Conservation (phyloP, 2,888 invertebrate species). For the Scaptomyza caliginosa region DNA sequence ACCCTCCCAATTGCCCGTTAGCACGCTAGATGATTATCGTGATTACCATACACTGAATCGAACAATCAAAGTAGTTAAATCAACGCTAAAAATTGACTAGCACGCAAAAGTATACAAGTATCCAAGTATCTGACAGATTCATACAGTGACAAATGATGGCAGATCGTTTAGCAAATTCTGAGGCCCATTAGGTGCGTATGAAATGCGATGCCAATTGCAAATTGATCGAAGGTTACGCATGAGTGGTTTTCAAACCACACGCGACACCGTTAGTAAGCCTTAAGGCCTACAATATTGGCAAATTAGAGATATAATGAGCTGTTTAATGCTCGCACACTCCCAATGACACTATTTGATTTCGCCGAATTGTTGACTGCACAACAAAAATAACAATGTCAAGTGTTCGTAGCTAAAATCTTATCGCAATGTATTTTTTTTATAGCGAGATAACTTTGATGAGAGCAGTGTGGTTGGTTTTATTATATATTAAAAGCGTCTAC, state of each 20-base stretch:
- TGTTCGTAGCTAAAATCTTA: slow-evolving; percentile 25
- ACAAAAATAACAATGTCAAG: slow-evolving; percentile 19
- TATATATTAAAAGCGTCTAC: neutral
- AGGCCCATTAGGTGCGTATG: slow-evolving; percentile 44
- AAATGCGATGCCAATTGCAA: slow-evolving; percentile 35
- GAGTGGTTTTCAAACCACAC: slow-evolving; percentile 29
- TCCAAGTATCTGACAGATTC: slow-evolving; percentile 37
- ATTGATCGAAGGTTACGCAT: slow-evolving; percentile 39
- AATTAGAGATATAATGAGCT: slow-evolving; percentile 8
- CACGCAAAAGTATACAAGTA: slow-evolving; percentile 52
- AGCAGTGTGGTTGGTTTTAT: neutral
- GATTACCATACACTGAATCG: slow-evolving; percentile 38
- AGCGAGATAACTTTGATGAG: slow-evolving; percentile 2
- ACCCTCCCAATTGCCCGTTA: slow-evolving; percentile 35
- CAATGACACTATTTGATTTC: slow-evolving; percentile 22
- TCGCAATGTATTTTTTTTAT: slow-evolving; percentile 6
- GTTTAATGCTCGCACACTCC: slow-evolving; percentile 11
- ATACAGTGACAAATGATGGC: slow-evolving; percentile 43
- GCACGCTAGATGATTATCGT: slow-evolving; percentile 54
- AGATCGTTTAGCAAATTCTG: slow-evolving; percentile 8
- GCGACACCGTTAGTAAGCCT: slow-evolving; percentile 10
- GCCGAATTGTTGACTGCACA: slow-evolving; percentile 1
- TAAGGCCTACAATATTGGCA: slow-evolving; percentile 15
- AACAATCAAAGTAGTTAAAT: slow-evolving; percentile 41
- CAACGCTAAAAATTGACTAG: slow-evolving; percentile 26